Base-by-base conservation (phyloP, 2,113 vertebrate genomes). In the Vidua chalybeata region DNA sequence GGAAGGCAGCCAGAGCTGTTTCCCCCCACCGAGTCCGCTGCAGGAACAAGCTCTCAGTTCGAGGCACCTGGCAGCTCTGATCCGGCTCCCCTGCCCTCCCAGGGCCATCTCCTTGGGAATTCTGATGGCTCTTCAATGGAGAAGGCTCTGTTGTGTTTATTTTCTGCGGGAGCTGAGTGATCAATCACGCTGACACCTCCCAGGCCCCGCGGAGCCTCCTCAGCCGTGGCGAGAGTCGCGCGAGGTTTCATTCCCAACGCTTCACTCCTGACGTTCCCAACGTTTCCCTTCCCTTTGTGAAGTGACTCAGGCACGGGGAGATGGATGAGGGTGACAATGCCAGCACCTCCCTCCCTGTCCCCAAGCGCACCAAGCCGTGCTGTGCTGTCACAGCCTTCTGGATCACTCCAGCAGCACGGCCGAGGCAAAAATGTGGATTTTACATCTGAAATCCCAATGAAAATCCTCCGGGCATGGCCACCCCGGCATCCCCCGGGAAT, bases 141-240 rank as follows among this genome's bases (percentile, higher is more conserved):
- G 41, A 85, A 56, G 68, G 87, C 93, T 94, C 78, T 46, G 41
- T 8, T 33, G 39, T 93, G 94, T 92, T 94, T 71, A 37, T 94
- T 96, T 93, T 77, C 93, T 67, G 35, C 78, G 52, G 74, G 2
- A 80, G 81, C 84, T 13, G 46, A 35, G 78, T 66, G 94, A 97
- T 97, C 83, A 93, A 96, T 97, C 94, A 96, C 28, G 45, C 93
- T 96, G 96, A 94, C 96, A 93, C 66, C 13, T 49, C 68, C 49
- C 4, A 81, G 80, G 59, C 16, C 3, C 86, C 49, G 55, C 9
- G 26, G 46, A 89, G 73, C 73, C 69, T 78, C 73, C 87, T 75
- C 72, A 12, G 92, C 95, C 15, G 62, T 2, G 45, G 33, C 64
- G 14, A 24, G 72, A 3, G 9, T 1, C 7, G 80, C 2, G 35